Evolutionary conservation across 2,113 vertebrate species (phyloP).

Genomic region (Scytalopus superciliaris): DNA sequence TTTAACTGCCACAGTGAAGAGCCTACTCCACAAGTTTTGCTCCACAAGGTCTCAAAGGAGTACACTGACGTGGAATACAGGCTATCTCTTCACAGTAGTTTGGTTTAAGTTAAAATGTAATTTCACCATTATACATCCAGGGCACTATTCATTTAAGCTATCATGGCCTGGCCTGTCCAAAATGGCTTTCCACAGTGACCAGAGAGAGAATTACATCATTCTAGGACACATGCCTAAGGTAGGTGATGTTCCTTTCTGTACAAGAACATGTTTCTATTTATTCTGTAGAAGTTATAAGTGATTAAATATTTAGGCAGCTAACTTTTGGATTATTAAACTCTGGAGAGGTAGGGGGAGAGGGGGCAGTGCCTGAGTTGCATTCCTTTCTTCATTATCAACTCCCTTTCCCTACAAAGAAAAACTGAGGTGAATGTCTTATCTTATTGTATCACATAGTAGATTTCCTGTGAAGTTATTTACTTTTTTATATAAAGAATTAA

Average conservation of each 20-base stretch:
- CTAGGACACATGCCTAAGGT: neutral
- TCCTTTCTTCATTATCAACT: neutral
- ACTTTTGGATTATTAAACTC: neutral
- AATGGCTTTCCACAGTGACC: neutral
- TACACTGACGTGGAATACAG: accelerated
- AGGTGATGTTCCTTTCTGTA: neutral
- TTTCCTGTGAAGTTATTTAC: neutral
- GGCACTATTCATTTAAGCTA: neutral
- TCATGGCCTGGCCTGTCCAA: neutral
- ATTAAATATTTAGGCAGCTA: conserved; percentile 27
- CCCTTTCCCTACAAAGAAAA: neutral
- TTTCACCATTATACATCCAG: neutral
- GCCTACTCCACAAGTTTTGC: neutral
- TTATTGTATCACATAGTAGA: neutral
- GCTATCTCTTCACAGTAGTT: neutral
- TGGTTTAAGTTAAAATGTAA: neutral
- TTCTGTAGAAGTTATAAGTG: neutral
- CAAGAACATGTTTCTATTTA: neutral
- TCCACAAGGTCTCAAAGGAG: neutral
- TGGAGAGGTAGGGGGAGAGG: accelerated
- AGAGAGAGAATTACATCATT: neutral
- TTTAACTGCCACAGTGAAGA: neutral
- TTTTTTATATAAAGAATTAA: neutral
- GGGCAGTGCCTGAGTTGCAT: neutral
- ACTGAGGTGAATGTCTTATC: neutral